phyloP scores from a whole-genome alignment of 1,140 invertebrate genomes.

The Theocolax elegans region DNA sequence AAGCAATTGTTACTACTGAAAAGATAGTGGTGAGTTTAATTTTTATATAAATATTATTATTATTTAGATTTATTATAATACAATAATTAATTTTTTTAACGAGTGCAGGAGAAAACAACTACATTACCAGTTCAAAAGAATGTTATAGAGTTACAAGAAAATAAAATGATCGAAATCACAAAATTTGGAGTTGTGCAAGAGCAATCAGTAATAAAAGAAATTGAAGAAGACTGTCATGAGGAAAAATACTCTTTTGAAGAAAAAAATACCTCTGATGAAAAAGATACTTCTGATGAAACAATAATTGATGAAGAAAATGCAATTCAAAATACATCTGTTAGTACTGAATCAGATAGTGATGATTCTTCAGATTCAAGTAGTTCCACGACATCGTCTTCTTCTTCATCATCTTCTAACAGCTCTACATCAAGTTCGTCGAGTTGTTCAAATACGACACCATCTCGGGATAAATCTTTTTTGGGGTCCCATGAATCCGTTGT shows the following conservation, averaged over 20 bases:
- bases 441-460: neutral
- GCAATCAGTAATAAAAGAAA: neutral
- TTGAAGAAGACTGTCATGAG: neutral
- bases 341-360: slow-evolving; percentile 43
- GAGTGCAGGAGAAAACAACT: slow-evolving; percentile 4
- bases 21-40: slow-evolving; percentile 21
- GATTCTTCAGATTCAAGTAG: slow-evolving; percentile 49
- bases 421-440: slow-evolving; percentile 43
- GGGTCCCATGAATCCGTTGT: too few species aligned
- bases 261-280: neutral
- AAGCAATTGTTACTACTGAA: neutral
- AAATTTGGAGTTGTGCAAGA: neutral
- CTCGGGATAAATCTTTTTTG: neutral
- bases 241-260: slow-evolving; percentile 25
- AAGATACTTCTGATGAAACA: slow-evolving; percentile 26
- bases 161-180: neutral
- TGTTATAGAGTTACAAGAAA: slow-evolving; percentile 14
- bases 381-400: slow-evolving; percentile 46
- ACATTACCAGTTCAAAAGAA: slow-evolving; percentile 1
- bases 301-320: slow-evolving; percentile 14
- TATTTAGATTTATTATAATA: neutral
- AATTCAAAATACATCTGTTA: neutral
- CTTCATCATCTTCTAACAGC: slow-evolving; percentile 49
- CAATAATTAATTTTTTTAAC: neutral
- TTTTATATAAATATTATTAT: neutral